Conservation (phyloP, 37 sponge, comb jelly and placozoan genomes). For the Bolinopsis microptera region DNA sequence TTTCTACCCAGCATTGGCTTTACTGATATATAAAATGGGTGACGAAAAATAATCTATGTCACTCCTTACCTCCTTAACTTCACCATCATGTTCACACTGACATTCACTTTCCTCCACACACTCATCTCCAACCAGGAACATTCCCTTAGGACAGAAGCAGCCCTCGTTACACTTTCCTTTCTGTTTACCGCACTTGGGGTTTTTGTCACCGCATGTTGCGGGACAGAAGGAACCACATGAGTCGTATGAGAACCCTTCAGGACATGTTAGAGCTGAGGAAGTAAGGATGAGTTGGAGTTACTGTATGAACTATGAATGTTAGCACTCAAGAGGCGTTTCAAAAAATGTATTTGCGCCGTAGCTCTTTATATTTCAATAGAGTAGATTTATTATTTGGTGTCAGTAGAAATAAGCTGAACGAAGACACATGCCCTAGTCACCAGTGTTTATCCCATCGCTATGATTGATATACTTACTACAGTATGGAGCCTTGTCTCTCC, state of each 20-base stretch:
- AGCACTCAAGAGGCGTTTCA: too few relatives aligned
- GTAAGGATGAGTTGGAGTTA: too few relatives aligned
- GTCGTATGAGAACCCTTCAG: neutral
- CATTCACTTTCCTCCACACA: conserved; percentile 10
- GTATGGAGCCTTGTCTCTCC: neutral
- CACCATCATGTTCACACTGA: neutral
- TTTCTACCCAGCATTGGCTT: too few relatives aligned
- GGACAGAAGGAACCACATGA: conserved; percentile 33
- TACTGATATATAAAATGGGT: too few relatives aligned
- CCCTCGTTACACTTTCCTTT: conserved; percentile 18
- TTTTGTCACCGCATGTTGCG: conserved; percentile 32
- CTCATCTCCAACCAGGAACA: neutral
- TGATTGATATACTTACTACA: neutral
- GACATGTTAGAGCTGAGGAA: neutral
- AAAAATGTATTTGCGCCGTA: too few relatives aligned
- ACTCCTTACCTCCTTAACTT: conserved; percentile 24
- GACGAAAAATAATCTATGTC: too few relatives aligned
- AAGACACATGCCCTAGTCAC: too few relatives aligned
- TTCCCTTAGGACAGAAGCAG: conserved; percentile 14
- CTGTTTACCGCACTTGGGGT: neutral
- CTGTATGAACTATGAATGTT: too few relatives aligned
- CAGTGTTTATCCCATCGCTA: too few relatives aligned
- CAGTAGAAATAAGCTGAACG: too few relatives aligned
- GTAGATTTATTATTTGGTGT: too few relatives aligned
- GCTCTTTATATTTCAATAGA: too few relatives aligned